Conservation (phyloP, 2,113 vertebrate genomes). For the Lepisosteus oculatus region DNA sequence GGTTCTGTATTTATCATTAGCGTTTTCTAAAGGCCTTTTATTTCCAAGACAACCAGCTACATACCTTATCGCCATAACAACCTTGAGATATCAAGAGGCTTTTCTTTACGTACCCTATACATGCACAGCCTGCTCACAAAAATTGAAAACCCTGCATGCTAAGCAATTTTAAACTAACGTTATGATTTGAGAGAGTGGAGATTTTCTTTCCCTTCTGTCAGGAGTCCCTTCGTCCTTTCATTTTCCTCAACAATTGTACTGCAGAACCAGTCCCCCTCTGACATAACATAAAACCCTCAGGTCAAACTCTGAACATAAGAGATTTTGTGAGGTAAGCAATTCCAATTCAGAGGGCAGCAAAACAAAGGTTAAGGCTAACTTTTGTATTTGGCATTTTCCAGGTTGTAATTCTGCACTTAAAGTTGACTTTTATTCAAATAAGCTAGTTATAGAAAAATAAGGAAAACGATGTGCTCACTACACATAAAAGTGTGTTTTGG, state of each 20-base stretch:
- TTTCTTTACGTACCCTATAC: background rate
- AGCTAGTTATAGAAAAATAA: background rate
- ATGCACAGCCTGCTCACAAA: background rate
- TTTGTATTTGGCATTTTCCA: too few species aligned
- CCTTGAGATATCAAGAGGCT: background rate
- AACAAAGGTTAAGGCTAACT: too few species aligned
- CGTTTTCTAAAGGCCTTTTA: too few species aligned
- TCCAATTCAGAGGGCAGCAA: too few species aligned
- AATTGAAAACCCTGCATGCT: too few species aligned
- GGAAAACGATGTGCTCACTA: background rate
- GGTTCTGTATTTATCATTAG: too few species aligned
- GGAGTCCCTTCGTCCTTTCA: background rate
- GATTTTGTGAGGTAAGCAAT: too few species aligned
- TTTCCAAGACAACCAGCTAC: background rate
- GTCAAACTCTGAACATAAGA: too few species aligned
- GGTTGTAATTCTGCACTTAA: too few species aligned
- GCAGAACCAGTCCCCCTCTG: background rate
- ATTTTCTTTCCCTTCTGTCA: background rate
- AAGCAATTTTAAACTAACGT: too few species aligned
- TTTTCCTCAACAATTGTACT: background rate
- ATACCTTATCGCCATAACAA: background rate
- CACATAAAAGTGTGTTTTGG: background rate
- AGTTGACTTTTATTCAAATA: too few species aligned
- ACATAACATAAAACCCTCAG: background rate
- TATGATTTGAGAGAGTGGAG: background rate